Percentiles rank a stretch among this genome's conserved stretches.
Evolutionary conservation across 2,113 vertebrate genomes (phyloP).

Genomic region (Pelvicachromis taeniatus): DNA sequence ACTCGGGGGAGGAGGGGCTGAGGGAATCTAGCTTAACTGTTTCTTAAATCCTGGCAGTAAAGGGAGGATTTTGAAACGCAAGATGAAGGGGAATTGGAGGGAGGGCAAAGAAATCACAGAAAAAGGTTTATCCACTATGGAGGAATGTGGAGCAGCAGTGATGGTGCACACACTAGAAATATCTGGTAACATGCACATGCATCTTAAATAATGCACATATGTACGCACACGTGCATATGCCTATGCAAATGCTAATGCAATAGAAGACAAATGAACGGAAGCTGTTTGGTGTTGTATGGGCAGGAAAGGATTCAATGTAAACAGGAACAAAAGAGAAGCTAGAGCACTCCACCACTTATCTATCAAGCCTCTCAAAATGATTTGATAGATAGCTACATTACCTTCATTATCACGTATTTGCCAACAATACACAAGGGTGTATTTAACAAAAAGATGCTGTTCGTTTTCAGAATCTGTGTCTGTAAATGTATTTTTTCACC

Average conservation of each 20-base stretch:
- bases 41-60: constrained; percentile 28
- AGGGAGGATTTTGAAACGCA: background rate
- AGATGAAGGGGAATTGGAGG: background rate
- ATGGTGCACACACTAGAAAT: background rate
- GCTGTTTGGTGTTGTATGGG: background rate
- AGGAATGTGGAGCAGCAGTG: background rate
- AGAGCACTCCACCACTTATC: background rate
- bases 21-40: constrained; percentile 5
- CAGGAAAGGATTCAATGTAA: background rate
- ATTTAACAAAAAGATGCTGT: background rate
- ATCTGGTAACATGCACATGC: background rate
- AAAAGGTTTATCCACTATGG: background rate
- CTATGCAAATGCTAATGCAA: constrained; percentile 6
- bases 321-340: background rate
- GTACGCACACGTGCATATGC: background rate
- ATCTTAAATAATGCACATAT: background rate
- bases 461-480: background rate
- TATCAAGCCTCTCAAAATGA: background rate
- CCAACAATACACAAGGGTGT: background rate
- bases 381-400: background rate
- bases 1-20: background rate
- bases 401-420: constrained; percentile 1
- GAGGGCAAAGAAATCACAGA: background rate
- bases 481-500: background rate
- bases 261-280: background rate